Evolutionary conservation across 2,113 vertebrate genomes (phyloP), one percentile per base, ranked within the genome.

Genomic region (Dipodomys merriami): DNA sequence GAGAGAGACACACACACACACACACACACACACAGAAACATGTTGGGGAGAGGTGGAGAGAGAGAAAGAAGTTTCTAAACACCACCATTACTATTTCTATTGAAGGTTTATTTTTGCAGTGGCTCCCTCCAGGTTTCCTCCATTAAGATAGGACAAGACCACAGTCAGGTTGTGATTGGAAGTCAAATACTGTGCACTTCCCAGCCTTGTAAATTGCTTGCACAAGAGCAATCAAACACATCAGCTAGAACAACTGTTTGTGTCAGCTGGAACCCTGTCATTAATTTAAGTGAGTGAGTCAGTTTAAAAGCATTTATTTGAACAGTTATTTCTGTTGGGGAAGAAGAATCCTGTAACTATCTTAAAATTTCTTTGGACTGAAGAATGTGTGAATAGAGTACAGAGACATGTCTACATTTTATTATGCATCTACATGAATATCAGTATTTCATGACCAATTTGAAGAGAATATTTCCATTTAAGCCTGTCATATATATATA

Each of bases 201-300:
- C 69, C 64, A 62, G 46, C 60, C 53, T 44, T 91, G 62, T 94
- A 95, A 57, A 90, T 95, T 86, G 53, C 62, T 53, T 93, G 72
- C 53, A 64, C 23, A 76, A 93, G 68, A 83, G n/a, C 90, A 92
- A 84, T 94, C 76, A 94, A 86, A 91, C 4, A 15, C 64, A 95
- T 83, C 90, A 96, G 80, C 83, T 73, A 93, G 80, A 84, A 89
- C 68, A 91, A 88, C 92, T 11, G 0, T 30, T 18, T 39, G 6
- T 88, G 83, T 86, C 90, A 86, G 62, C 4, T 92, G 77, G 87
- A 95, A 94, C 79, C 30, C 27, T 81, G 87, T 79, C 80, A 80
- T 89, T 95, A 95, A 92, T 87, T 90, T 93, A 90, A 91, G 62
- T 91, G 72, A 95, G 83, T 20, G 92, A 9, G 67, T 35, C 19